Percentiles rank a stretch among this genome's conserved stretches.
phyloP scores from a whole-genome alignment of 2,797 vertebrate genomes.

The Falco berigora region DNA sequence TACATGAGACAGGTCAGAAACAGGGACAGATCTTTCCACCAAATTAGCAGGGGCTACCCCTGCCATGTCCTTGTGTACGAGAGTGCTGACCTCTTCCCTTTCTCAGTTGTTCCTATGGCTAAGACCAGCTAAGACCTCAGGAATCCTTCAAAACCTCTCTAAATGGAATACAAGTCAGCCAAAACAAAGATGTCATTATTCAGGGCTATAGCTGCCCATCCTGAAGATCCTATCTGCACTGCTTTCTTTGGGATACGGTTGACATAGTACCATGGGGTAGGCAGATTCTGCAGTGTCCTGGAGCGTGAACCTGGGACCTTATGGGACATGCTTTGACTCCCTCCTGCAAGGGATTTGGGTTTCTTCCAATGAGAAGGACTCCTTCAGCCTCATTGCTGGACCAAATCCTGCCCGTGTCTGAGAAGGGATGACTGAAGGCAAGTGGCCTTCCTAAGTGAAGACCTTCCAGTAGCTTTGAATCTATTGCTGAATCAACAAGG shows the following conservation, averaged over 20 bases:
- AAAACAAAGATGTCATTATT: not conserved
- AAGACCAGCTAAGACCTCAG: not conserved
- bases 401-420: not conserved
- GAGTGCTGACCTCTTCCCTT: not conserved
- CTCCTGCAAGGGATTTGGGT: not conserved
- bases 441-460: not conserved
- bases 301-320: not conserved
- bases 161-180: not conserved
- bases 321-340: not conserved
- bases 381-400: not conserved
- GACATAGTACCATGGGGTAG: not conserved
- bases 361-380: not conserved
- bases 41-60: not conserved
- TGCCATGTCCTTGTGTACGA: not conserved
- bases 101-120: not conserved
- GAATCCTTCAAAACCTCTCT: not conserved
- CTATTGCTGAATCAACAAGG: not conserved
- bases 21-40: not conserved
- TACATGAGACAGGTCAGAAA: not conserved
- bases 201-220: not conserved
- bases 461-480: not conserved
- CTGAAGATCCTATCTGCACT: not conserved
- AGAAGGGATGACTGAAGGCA: not conserved
- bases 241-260: not conserved
- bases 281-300: not conserved